phyloP scores from a whole-genome alignment of 2,113 vertebrate species.

The Scatophagus argus region DNA sequence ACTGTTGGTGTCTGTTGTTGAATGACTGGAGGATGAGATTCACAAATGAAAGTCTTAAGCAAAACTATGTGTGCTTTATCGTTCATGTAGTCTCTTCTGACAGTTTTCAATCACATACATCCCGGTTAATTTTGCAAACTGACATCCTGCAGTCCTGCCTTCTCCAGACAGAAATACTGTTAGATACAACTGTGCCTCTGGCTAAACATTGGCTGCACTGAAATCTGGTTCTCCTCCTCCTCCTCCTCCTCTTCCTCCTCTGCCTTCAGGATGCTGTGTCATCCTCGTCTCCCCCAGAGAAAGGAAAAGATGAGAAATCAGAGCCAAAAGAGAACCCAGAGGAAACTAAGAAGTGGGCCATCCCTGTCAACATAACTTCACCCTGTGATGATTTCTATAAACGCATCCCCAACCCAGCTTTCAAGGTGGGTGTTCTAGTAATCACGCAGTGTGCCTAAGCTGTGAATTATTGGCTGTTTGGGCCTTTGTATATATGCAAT shows the following conservation, averaged over 20 bases:
- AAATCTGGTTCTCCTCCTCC: slow-evolving; percentile 28
- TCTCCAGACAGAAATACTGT: neutral
- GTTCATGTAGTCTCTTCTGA: neutral
- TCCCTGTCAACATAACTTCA: slow-evolving; percentile 87
- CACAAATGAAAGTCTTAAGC: neutral
- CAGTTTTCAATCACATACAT: neutral
- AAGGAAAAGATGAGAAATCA: slow-evolving; percentile 57
- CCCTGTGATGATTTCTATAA: slow-evolving; percentile 93
- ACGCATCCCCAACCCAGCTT: slow-evolving; percentile 91
- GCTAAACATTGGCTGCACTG: neutral
- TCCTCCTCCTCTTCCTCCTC: slow-evolving; percentile 4
- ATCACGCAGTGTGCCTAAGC: neutral
- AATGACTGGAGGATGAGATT: neutral
- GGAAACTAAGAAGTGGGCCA: slow-evolving; percentile 89
- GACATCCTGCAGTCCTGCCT: neutral
- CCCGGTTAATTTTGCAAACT: neutral
- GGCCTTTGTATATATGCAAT: neutral
- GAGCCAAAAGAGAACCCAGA: slow-evolving; percentile 59
- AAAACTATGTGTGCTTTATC: neutral
- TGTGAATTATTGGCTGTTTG: neutral
- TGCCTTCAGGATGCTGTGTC: slow-evolving; percentile 66
- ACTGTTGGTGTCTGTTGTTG: neutral
- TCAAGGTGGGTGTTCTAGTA: slow-evolving; percentile 67
- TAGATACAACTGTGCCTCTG: neutral
- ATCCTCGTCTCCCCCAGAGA: slow-evolving; percentile 36